phyloP scores from a whole-genome alignment of 1,140 invertebrate genomes.

The Fopius arisanus region DNA sequence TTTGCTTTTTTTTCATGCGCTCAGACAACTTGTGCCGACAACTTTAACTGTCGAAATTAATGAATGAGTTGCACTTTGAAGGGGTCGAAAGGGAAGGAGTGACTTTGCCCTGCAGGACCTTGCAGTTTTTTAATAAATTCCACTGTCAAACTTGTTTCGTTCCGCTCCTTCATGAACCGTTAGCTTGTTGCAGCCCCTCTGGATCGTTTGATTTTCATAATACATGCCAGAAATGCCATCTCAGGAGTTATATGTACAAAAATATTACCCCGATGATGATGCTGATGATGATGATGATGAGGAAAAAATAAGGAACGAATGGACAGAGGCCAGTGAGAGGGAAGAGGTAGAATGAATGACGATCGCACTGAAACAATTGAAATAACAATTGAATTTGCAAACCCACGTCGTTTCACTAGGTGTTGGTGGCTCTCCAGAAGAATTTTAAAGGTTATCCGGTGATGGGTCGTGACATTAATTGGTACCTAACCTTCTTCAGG shows the following conservation, averaged over 20 bases:
- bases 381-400: not conserved
- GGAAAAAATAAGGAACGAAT: not conserved
- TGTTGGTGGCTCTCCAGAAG: not conserved
- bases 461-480: not conserved
- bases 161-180: slow-evolving; percentile 12
- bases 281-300: not conserved
- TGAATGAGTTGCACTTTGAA: slow-evolving; percentile 45
- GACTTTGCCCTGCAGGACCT: not conserved
- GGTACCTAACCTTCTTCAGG: slow-evolving; percentile 18
- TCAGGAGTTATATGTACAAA: not conserved
- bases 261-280: slow-evolving; percentile 1
- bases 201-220: not conserved
- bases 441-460: not conserved
- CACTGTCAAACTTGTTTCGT: slow-evolving; percentile 10
- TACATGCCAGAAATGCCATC: not conserved
- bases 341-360: not conserved
- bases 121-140: slow-evolving; percentile 6
- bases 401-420: not conserved
- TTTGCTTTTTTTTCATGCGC: not conserved
- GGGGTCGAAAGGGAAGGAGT: slow-evolving; percentile 8
- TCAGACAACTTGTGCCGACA: slow-evolving; percentile 15
- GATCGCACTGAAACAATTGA: not conserved
- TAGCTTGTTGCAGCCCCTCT: not conserved
- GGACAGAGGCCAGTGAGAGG: not conserved
- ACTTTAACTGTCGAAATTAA: slow-evolving; percentile 47